These are phyloP conservation scores for Brachionus paranguensis DNA, from an alignment of 1,140 invertebrate genomes.

Conservation along the genomic window DNA sequence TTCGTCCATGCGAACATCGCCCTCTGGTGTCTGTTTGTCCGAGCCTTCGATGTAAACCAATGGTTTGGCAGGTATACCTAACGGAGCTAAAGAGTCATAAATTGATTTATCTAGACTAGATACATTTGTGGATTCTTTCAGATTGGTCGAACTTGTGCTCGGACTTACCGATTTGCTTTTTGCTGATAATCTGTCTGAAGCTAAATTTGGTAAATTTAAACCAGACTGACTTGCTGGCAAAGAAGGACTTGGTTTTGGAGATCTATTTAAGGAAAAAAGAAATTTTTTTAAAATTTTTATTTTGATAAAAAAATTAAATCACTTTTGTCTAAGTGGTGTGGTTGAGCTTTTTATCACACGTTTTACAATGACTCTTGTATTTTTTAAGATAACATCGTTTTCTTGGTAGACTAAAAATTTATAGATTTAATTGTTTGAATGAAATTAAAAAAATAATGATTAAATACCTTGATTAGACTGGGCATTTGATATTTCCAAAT, in stretches of 20 bases:
- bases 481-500: conserved; percentile 31
- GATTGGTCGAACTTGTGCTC: neutral
- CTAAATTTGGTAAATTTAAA: neutral
- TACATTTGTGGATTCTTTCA: neutral
- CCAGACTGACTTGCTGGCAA: neutral
- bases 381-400: conserved; percentile 12
- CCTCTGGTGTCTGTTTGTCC: neutral
- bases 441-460: neutral
- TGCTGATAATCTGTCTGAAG: neutral
- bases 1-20: neutral
- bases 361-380: conserved; percentile 26
- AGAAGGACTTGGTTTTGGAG: neutral
- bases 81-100: neutral
- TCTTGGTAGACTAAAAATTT: neutral
- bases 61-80: conserved; percentile 10
- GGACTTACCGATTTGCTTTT: neutral
- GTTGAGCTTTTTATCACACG: conserved; percentile 1
- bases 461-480: conserved; percentile 8
- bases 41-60: neutral
- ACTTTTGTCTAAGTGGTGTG: neutral
- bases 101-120: neutral
- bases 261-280: neutral
- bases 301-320: neutral
- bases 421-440: neutral
- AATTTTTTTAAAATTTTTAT: neutral